These are phyloP conservation scores for Eidolon helvum DNA, from an alignment of 2,113 vertebrate species.

Conservation along the genomic window DNA sequence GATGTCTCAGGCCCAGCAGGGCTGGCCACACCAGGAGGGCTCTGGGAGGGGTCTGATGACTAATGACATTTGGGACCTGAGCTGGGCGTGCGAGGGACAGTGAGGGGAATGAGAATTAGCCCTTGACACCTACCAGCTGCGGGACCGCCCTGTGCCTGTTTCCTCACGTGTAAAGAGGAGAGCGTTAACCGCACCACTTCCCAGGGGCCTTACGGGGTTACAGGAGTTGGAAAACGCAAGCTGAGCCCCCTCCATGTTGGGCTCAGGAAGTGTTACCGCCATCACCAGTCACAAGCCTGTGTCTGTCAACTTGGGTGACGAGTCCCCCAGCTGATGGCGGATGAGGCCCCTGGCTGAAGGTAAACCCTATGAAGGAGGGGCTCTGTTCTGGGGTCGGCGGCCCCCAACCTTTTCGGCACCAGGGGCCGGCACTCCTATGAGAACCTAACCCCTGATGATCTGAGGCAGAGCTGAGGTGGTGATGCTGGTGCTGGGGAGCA, in stretches of 20 bases:
- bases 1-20: neutral
- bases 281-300: rapidly evolving
- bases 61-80: rapidly evolving
- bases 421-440: too few relatives aligned
- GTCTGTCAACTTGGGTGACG: neutral
- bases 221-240: neutral
- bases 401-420: too few relatives aligned
- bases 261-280: neutral
- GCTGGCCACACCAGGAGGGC: rapidly evolving
- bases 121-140: neutral
- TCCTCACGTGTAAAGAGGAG: neutral
- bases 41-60: neutral
- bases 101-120: neutral
- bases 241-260: rapidly evolving
- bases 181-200: rapidly evolving
- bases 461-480: too few relatives aligned
- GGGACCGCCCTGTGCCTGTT: neutral
- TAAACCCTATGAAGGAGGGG: neutral
- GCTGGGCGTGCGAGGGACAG: neutral
- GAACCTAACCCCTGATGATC: too few relatives aligned
- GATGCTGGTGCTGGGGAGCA: too few relatives aligned
- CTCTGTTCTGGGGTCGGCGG: neutral
- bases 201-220: neutral
- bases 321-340: neutral
- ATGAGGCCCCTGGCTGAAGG: neutral